Base-by-base conservation (phyloP, 2,888 invertebrate genomes). In the Epirrhoe alternata region DNA sequence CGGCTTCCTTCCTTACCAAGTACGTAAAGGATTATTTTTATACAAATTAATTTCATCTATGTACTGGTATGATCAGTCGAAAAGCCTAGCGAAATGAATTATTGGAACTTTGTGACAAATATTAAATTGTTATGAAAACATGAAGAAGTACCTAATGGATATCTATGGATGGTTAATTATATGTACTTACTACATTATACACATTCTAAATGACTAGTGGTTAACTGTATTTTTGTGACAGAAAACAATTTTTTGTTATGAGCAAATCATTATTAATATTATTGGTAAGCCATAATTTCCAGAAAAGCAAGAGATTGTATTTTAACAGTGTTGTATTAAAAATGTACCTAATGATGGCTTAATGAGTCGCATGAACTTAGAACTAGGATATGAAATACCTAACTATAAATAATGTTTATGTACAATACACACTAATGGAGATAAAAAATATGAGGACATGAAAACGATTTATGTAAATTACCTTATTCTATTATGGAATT, bases 351-450 rank as follows among this genome's bases (percentile, higher is more conserved):
- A 17, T 17, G 17, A 12, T 6, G 17, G 50, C 12, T 50, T 61
- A 47, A 54, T 24, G 68, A 59, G 72, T 73, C 72, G 74, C 72
- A 63, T 72, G 75, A 75, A 72, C 77, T 77, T 78, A 78, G 69
- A 76, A 74, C 79, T 80, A 81, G 73, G 79, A 76, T 80, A 79
- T 76, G 80, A 81, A 72, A 79, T 78, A 79, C 45, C 65, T 68
- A 70, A 10, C 76, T 83, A 81, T 76, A 77, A 62, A 72, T 77
- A 79, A 77, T 68, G 66, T 78, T 76, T 85, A 84, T 86, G 77
- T 85, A 86, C 84, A 87, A 71, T 80, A 77, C 74, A 73, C 79
- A 75, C 79, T 83, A 84, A 73, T 77, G 77, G 31, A 62, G 50
- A 61, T 61, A 65, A 61, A 61, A 69, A 71, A 53, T 81, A 82